A percentile compares a stretch with the other conserved stretches of the same genome.
These are phyloP conservation scores for Sinopyrophorus schimmeli DNA, from an alignment of 2,888 invertebrate species.

Conservation along the genomic window DNA sequence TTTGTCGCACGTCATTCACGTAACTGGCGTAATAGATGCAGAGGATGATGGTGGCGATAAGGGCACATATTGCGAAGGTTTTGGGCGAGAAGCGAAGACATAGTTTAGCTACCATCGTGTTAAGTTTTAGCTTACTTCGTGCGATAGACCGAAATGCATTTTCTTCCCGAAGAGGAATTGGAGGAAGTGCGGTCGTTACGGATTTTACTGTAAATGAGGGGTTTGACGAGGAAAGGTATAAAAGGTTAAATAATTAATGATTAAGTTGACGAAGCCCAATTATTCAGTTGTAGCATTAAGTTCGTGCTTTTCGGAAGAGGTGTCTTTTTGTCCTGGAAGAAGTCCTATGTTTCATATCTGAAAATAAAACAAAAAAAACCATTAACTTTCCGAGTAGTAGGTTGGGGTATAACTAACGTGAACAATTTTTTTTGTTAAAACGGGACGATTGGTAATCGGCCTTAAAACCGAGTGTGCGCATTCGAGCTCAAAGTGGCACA, in stretches of 20 bases:
- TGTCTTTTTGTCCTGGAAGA: no score
- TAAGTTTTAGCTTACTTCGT: constrained; percentile 8
- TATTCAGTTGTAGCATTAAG: no score
- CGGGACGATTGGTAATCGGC: no score
- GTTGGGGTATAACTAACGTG: no score
- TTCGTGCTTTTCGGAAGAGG: no score
- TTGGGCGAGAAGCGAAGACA: constrained; percentile 53
- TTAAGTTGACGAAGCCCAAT: constrained; percentile 13
- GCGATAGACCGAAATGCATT: constrained; percentile 15
- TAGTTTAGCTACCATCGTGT: constrained; percentile 45
- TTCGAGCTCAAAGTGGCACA: no score
- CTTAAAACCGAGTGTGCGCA: no score
- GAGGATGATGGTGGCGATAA: constrained; percentile 52
- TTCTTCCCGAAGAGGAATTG: constrained; percentile 6
- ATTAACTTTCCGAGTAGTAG: no score
- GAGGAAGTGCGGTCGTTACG: no score
- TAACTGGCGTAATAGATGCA: constrained; percentile 56
- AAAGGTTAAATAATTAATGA: constrained; percentile 23
- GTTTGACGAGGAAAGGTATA: constrained; percentile 23
- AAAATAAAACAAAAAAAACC: no score
- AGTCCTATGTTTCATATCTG: no score
- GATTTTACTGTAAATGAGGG: constrained; percentile 25
- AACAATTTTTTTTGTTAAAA: no score
- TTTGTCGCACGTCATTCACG: constrained; percentile 45
- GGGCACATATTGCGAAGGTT: constrained; percentile 51